Conservation (phyloP, 2,113 vertebrate genomes). For the Butorides virescens region DNA sequence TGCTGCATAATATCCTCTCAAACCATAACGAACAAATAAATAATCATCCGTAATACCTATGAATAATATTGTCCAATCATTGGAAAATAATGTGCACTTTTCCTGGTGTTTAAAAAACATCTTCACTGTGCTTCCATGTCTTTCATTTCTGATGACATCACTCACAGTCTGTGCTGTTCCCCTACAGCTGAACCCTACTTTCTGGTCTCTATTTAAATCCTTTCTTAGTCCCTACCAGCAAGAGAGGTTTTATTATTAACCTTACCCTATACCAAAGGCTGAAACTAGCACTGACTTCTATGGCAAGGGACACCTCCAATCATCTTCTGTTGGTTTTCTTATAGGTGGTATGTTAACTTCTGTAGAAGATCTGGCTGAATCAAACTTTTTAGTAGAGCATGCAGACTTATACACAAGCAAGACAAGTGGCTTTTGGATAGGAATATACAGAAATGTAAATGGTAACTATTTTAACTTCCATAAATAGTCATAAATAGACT, state of each 20-base stretch:
- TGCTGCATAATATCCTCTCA: background rate
- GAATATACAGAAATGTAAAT: constrained; percentile 82
- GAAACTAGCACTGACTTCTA: background rate
- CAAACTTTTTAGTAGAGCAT: constrained; percentile 79
- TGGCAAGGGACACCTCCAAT: background rate
- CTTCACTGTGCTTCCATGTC: background rate
- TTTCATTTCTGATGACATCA: background rate
- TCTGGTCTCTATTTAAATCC: background rate
- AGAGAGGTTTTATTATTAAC: background rate
- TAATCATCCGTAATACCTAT: background rate
- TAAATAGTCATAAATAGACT: background rate
- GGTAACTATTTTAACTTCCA: constrained; percentile 62
- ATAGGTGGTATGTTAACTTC: constrained; percentile 80
- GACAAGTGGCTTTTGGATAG: constrained; percentile 85
- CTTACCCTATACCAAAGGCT: background rate
- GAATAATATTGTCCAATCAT: background rate
- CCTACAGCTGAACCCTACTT: background rate
- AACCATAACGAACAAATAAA: background rate
- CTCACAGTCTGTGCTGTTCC: background rate
- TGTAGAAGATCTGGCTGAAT: constrained; percentile 78
- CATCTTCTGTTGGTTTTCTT: background rate
- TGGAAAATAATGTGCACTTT: background rate
- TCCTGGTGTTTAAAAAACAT: background rate
- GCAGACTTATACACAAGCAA: constrained; percentile 77
- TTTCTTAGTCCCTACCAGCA: background rate